Evolutionary conservation across 2,888 invertebrate species (phyloP).

Genomic region (Stenolophus ochropezus): DNA sequence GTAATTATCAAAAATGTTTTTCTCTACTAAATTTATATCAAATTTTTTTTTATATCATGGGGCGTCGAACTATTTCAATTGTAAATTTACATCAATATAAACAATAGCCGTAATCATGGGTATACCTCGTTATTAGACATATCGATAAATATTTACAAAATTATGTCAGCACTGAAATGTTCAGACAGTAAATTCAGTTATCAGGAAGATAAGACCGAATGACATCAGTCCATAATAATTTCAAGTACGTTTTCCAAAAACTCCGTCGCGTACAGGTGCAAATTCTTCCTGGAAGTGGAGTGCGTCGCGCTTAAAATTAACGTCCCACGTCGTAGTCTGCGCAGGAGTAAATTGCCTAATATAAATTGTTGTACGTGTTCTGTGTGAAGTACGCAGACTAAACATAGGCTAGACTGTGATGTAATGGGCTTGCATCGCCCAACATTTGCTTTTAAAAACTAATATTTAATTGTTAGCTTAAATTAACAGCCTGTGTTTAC

Average conservation of each 20-base stretch:
- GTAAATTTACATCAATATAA: background rate
- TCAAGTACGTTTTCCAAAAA: conserved; percentile 7
- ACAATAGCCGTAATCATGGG: background rate
- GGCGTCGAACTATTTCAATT: background rate
- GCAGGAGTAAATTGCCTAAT: conserved; percentile 4
- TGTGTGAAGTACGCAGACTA: conserved; percentile 5
- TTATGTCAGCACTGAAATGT: background rate
- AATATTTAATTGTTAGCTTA: conserved; percentile 18
- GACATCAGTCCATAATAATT: background rate
- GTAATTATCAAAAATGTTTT: no score
- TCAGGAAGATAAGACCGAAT: background rate
- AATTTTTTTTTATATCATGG: no score
- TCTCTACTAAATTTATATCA: no score
- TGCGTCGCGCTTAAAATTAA: conserved; percentile 1
- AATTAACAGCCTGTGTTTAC: background rate
- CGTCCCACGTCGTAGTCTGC: background rate
- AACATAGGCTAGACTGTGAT: conserved; percentile 20
- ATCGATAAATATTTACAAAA: background rate
- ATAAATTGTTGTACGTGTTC: conserved; percentile 17
- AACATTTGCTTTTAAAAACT: conserved; percentile 18
- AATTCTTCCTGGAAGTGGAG: background rate
- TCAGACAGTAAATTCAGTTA: background rate
- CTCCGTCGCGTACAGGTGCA: background rate
- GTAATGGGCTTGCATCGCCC: background rate
- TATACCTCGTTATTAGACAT: background rate